A percentile compares a stretch with the other conserved stretches of the same genome.
Evolutionary conservation across 2,888 invertebrate species (phyloP).

Genomic region (Caenorhabditis auriculariae): DNA sequence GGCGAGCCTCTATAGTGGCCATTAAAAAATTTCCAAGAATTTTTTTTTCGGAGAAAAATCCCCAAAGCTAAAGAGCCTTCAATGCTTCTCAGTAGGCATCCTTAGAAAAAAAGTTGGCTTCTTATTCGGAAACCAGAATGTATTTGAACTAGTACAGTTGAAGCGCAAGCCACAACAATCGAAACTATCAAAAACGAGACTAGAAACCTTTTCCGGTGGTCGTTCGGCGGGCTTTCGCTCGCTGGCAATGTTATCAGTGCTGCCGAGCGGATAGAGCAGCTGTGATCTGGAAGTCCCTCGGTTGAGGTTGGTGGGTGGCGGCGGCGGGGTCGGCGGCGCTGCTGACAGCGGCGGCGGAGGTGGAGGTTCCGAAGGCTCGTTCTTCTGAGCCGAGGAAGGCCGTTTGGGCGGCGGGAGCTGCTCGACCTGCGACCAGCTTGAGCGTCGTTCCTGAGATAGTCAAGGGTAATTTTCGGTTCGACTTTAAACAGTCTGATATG

Average conservation of each 20-base stretch:
- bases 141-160: no score
- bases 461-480: not conserved
- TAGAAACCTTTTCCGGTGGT: conserved; percentile 20
- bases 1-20: no score
- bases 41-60: no score
- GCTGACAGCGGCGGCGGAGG: conserved; percentile 9
- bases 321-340: conserved; percentile 6
- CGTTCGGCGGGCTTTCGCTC: conserved; percentile 32
- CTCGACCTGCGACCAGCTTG: conserved; percentile 27
- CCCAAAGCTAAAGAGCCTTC: no score
- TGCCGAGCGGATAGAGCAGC: conserved; percentile 38
- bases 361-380: conserved; percentile 11
- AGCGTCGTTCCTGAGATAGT: conserved; percentile 35
- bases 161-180: no score
- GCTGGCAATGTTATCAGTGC: conserved; percentile 34
- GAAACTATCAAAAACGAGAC: not conserved
- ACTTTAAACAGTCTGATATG: no score
- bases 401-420: not conserved
- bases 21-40: no score
- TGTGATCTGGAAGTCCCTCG: conserved; percentile 16
- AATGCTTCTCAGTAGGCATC: no score
- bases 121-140: no score
- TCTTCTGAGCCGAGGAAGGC: not conserved
- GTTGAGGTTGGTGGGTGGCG: conserved; percentile 4
- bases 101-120: no score